A percentile compares a stretch with the other conserved stretches of the same genome.
Evolutionary conservation across 2,113 vertebrate species (phyloP).

Genomic region (Bubalus kerabau): DNA sequence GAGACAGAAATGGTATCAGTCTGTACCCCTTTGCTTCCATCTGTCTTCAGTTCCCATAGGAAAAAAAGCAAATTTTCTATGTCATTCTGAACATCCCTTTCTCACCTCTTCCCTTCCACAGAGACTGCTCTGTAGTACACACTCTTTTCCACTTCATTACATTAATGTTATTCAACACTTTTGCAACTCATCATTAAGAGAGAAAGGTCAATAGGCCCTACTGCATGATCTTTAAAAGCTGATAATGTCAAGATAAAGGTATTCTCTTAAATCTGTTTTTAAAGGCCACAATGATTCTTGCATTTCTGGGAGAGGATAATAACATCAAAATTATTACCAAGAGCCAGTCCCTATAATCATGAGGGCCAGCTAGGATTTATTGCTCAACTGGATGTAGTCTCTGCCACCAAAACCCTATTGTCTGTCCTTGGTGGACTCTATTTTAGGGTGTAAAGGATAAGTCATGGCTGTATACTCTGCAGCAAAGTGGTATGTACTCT

Average conservation of each 20-base stretch:
- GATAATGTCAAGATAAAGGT: constrained; percentile 54
- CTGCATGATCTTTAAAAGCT: constrained; percentile 55
- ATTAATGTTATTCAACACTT: constrained; percentile 33
- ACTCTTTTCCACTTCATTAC: constrained; percentile 31
- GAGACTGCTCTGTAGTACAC: not conserved
- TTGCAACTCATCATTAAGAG: constrained; percentile 54
- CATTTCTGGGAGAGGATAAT: constrained; percentile 51
- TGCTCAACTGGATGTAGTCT: constrained; percentile 5
- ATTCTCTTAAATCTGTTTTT: constrained; percentile 61
- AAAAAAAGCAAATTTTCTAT: not conserved
- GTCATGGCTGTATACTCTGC: not conserved
- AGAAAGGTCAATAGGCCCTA: constrained; percentile 61
- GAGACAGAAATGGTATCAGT: not conserved
- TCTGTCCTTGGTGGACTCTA: not conserved
- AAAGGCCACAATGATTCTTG: constrained; percentile 64
- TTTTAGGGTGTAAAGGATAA: constrained; percentile 9
- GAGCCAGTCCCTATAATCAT: not conserved
- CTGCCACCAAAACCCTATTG: not conserved
- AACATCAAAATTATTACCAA: constrained; percentile 53
- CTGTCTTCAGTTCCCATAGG: not conserved
- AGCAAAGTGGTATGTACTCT: not conserved
- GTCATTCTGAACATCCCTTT: not conserved
- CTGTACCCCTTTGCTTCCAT: not conserved
- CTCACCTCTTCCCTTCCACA: not conserved
- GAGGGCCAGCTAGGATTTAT: not conserved